These are phyloP conservation scores for Merodon equestris DNA, from an alignment of 2,888 invertebrate genomes.

Conservation along the genomic window DNA sequence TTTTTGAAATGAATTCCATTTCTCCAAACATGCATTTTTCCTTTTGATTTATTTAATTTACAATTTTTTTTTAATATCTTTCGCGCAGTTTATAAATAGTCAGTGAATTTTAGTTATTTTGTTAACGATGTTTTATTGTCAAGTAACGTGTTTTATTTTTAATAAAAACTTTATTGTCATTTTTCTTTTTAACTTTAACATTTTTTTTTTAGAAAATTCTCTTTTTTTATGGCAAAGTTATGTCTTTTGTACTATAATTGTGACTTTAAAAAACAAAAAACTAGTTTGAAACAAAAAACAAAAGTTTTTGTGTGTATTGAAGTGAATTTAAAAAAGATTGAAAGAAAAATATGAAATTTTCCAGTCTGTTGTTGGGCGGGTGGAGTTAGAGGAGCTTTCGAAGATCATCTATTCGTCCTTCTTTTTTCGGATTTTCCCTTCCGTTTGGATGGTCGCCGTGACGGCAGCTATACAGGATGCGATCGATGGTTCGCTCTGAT, in stretches of 20 bases:
- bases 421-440: slow-evolving; percentile 92
- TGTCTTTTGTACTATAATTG: slow-evolving; percentile 13
- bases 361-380: slow-evolving; percentile 47
- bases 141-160: slow-evolving; percentile 12
- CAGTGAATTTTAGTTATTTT: background rate
- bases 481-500: slow-evolving; percentile 82
- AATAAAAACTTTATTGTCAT: slow-evolving; percentile 51
- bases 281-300: too few relatives aligned
- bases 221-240: background rate
- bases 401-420: slow-evolving; percentile 83
- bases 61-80: slow-evolving; percentile 13
- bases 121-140: slow-evolving; percentile 1
- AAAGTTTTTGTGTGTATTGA: too few relatives aligned
- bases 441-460: slow-evolving; percentile 95
- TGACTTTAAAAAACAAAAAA: slow-evolving; percentile 3
- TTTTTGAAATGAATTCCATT: slow-evolving; percentile 61
- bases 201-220: slow-evolving; percentile 17
- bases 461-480: slow-evolving; percentile 90
- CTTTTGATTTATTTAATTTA: slow-evolving; percentile 11
- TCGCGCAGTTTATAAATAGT: slow-evolving; percentile 36
- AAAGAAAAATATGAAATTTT: slow-evolving; percentile 21
- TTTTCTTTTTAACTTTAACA: slow-evolving; percentile 21
- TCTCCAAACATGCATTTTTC: slow-evolving; percentile 3
- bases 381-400: background rate
- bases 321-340: too few relatives aligned